These are phyloP conservation scores for Oreochromis aureus DNA, from an alignment of 2,113 vertebrate species.

Conservation along the genomic window DNA sequence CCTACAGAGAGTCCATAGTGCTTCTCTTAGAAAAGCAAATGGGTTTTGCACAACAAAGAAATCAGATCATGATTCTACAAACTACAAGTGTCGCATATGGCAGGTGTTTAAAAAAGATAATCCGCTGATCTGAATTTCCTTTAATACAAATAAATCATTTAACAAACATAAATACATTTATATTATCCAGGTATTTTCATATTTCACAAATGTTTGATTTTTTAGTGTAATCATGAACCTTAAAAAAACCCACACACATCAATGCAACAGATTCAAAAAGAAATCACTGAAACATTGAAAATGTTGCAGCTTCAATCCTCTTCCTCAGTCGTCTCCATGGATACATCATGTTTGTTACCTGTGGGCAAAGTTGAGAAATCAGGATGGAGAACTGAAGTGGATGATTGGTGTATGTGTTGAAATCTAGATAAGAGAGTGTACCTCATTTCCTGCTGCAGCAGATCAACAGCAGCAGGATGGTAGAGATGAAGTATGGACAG, in stretches of 20 bases:
- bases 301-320: too few relatives aligned
- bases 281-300: too few relatives aligned
- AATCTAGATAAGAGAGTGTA: not conserved
- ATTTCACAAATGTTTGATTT: rapidly evolving
- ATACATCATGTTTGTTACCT: too few relatives aligned
- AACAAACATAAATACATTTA: not conserved
- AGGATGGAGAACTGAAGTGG: not conserved
- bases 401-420: rapidly evolving
- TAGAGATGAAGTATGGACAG: not conserved
- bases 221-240: not conserved
- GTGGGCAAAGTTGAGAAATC: too few relatives aligned
- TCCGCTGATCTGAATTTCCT: not conserved
- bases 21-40: rapidly evolving
- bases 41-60: not conserved
- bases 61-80: not conserved
- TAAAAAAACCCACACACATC: not conserved
- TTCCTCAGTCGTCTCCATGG: too few relatives aligned
- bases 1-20: not conserved
- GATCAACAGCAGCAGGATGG: not conserved
- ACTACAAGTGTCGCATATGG: not conserved
- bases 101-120: not conserved
- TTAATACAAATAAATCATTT: not conserved
- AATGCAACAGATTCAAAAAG: too few relatives aligned
- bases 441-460: not conserved
- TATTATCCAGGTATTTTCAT: not conserved